phyloP scores from a whole-genome alignment of 2,113 vertebrate genomes.

The Entomyzon cyanotis region DNA sequence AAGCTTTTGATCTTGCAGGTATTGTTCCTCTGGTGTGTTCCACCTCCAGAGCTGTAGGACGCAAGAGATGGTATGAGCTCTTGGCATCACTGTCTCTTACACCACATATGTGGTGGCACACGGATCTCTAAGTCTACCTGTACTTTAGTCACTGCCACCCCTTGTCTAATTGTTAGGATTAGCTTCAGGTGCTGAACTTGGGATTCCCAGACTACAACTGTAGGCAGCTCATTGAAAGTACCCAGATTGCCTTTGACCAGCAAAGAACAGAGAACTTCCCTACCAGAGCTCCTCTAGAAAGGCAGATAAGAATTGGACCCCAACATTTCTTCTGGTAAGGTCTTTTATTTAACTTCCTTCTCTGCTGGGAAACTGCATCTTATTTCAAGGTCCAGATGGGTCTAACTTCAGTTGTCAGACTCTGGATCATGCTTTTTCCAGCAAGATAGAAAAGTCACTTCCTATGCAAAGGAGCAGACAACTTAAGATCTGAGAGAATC shows the following conservation, averaged over 20 bases:
- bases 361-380: background rate
- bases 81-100: background rate
- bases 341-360: background rate
- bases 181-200: background rate
- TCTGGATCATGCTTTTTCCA: background rate
- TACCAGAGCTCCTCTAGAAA: background rate
- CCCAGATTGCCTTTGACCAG: background rate
- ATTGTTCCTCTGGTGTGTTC: conserved; percentile 76
- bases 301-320: background rate
- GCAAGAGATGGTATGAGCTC: background rate
- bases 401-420: background rate
- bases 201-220: background rate
- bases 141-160: background rate
- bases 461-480: background rate
- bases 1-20: conserved; percentile 74
- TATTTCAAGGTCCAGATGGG: background rate
- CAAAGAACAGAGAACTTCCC: background rate
- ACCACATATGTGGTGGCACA: background rate
- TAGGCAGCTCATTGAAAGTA: background rate
- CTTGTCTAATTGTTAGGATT: background rate
- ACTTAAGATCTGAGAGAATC: background rate
- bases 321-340: background rate
- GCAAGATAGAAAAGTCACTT: background rate
- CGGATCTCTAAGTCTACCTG: background rate
- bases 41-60: conserved; percentile 79